These are phyloP conservation scores for Epistrophe eligans DNA, from an alignment of 2,888 invertebrate genomes.

Conservation along the genomic window DNA sequence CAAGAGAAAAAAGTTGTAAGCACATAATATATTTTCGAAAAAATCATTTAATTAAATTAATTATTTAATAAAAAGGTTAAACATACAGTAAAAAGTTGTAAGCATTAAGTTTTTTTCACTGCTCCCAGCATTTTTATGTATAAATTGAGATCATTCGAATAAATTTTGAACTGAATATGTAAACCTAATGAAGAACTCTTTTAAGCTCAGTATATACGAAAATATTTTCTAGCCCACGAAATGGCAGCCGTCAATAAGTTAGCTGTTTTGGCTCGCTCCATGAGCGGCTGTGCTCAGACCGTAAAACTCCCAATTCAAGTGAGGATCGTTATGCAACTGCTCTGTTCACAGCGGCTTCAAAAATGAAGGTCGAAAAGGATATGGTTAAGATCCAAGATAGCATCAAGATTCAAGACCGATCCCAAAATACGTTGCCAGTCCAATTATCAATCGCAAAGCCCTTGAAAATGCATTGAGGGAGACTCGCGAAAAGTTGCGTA, in stretches of 20 bases:
- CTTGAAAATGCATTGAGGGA: constrained; percentile 91
- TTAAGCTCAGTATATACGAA: no score
- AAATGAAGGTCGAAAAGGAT: constrained; percentile 96
- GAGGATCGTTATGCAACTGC: constrained; percentile 99
- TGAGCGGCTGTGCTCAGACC: constrained; percentile 84
- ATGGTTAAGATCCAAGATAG: constrained; percentile 89
- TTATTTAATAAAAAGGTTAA: no score
- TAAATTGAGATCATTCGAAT: no score
- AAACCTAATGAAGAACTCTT: no score
- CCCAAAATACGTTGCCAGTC: constrained; percentile 91
- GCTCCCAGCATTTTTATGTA: no score
- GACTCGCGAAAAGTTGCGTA: constrained; percentile 85
- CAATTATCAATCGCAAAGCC: constrained; percentile 91
- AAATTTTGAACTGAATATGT: no score
- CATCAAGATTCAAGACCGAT: constrained; percentile 90
- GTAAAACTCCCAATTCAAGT: constrained; percentile 94
- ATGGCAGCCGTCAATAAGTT: constrained; percentile 83
- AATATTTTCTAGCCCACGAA: constrained; percentile 62
- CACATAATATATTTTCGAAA: no score
- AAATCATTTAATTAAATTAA: no score
- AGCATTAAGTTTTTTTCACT: no score
- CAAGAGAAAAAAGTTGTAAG: no score
- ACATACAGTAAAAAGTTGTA: no score
- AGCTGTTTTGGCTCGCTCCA: constrained; percentile 80
- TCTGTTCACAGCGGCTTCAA: constrained; percentile 96